Evolutionary conservation across 2,888 invertebrate genomes (phyloP).

Genomic region (Xanthorhoe spadicearia): DNA sequence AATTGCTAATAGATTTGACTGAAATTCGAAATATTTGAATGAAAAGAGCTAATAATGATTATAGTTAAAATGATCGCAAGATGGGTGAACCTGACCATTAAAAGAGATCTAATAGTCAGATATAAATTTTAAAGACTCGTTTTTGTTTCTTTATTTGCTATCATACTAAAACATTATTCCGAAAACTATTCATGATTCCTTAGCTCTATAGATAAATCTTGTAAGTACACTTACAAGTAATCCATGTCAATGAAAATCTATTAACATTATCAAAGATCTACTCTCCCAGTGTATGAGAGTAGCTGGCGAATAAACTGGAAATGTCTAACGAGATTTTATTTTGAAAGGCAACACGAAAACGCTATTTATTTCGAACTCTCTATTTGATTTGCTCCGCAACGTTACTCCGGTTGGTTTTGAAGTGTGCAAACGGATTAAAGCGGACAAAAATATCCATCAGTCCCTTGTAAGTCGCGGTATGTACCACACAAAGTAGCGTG

Average conservation of each 20-base stretch:
- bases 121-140: too few relatives aligned
- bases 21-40: too few relatives aligned
- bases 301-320: conserved; percentile 57
- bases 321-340: conserved; percentile 66
- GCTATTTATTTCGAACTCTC: conserved; percentile 65
- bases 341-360: conserved; percentile 64
- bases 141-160: too few relatives aligned
- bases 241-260: conserved; percentile 29
- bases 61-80: too few relatives aligned
- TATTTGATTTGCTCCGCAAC: conserved; percentile 62
- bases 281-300: conserved; percentile 51
- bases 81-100: too few relatives aligned
- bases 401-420: conserved; percentile 53
- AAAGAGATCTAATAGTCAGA: too few relatives aligned
- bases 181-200: too few relatives aligned
- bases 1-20: too few relatives aligned
- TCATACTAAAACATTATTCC: too few relatives aligned
- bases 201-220: background rate
- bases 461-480: conserved; percentile 1
- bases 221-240: conserved; percentile 15
- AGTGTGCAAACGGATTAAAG: conserved; percentile 64
- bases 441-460: conserved; percentile 57
- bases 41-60: too few relatives aligned
- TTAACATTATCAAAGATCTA: conserved; percentile 47
- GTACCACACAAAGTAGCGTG: conserved; percentile 8